Evolutionary conservation across 1,140 invertebrate genomes (phyloP).

Genomic region (Contarinia nasturtii): DNA sequence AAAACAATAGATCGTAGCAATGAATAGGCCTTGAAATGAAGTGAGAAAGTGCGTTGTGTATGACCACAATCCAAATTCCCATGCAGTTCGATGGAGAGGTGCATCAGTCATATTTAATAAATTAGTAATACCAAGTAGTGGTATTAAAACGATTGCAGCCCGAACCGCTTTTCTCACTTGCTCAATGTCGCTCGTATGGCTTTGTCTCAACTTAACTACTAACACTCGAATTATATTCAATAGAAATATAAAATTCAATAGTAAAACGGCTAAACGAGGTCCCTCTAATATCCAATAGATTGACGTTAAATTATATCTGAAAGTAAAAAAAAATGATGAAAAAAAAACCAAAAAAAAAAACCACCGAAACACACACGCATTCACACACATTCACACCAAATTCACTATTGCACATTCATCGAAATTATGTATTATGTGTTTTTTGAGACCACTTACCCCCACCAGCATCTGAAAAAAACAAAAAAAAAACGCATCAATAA

Average conservation of each 20-base stretch:
- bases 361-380: no score
- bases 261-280: constrained; percentile 53
- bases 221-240: constrained; percentile 70
- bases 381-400: no score
- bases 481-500: background rate
- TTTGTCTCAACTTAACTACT: constrained; percentile 60
- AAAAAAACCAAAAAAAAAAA: no score
- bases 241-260: constrained; percentile 71
- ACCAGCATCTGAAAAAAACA: constrained; percentile 46
- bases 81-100: constrained; percentile 37
- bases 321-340: no score
- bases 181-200: constrained; percentile 55
- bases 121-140: constrained; percentile 66
- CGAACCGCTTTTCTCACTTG: constrained; percentile 66
- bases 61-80: constrained; percentile 60
- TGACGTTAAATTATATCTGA: constrained; percentile 58
- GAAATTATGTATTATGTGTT: no score
- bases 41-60: constrained; percentile 61
- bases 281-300: constrained; percentile 80
- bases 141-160: constrained; percentile 58
- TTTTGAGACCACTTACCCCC: no score
- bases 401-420: no score
- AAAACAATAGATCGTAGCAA: constrained; percentile 72
- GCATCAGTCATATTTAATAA: constrained; percentile 49
- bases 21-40: constrained; percentile 74